A percentile compares a stretch with the other conserved stretches of the same genome.
phyloP scores from a whole-genome alignment of 2,113 vertebrate species.

The Coreoperca whiteheadi region DNA sequence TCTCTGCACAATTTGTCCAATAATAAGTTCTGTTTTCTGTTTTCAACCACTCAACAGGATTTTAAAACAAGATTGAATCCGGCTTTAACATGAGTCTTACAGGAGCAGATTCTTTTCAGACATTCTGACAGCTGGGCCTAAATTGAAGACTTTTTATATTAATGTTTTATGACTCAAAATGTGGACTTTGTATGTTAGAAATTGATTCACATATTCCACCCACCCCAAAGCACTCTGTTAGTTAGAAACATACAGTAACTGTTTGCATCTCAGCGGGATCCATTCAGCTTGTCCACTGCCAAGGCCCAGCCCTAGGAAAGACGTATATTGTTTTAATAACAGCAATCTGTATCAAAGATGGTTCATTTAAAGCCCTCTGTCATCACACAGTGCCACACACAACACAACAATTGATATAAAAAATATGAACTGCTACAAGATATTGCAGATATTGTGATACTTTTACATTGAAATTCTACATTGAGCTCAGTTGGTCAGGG shows the following conservation, averaged over 20 bases:
- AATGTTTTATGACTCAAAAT: constrained; percentile 43
- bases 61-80: constrained; percentile 6
- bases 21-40: constrained; percentile 4
- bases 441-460: background rate
- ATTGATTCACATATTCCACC: constrained; percentile 32
- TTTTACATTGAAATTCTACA: background rate
- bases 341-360: constrained; percentile 26
- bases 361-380: constrained; percentile 18
- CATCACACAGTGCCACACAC: constrained; percentile 5
- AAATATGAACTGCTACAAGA: background rate
- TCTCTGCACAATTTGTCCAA: background rate
- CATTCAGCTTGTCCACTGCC: constrained; percentile 26
- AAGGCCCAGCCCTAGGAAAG: constrained; percentile 1
- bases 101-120: constrained; percentile 23
- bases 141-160: constrained; percentile 30
- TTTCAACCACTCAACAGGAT: constrained; percentile 9
- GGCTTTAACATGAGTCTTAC: background rate
- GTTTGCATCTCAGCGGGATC: constrained; percentile 49
- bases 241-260: constrained; percentile 29
- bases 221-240: constrained; percentile 36
- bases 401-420: constrained; percentile 12
- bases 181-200: constrained; percentile 20
- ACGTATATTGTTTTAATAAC: constrained; percentile 43
- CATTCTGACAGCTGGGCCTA: constrained; percentile 20
- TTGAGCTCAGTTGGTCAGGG: background rate